Percentiles rank a stretch among this genome's conserved stretches.
Evolutionary conservation across 2,113 vertebrate species (phyloP).

Genomic region (Nesogale talazaci): DNA sequence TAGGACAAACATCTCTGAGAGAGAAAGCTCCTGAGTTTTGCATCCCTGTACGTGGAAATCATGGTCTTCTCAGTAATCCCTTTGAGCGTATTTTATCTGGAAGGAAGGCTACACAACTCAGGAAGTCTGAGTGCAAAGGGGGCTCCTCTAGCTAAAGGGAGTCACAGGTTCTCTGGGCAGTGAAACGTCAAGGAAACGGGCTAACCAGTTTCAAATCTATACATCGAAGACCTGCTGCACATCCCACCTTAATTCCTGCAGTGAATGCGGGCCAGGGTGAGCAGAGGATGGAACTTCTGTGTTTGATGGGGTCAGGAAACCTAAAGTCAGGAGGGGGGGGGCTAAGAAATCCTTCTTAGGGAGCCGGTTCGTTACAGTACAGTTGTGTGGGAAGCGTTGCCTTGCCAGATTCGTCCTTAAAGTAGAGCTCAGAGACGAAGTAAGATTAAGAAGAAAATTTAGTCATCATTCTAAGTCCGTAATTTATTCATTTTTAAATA

Average conservation of each 20-base stretch:
- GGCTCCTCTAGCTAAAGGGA: slow-evolving; percentile 75
- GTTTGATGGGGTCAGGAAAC: slow-evolving; percentile 62
- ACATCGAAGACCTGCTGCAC: slow-evolving; percentile 70
- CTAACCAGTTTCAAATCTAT: slow-evolving; percentile 72
- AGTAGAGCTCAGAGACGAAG: slow-evolving; percentile 68
- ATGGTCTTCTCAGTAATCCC: slow-evolving; percentile 83
- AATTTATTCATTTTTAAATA: slow-evolving; percentile 85
- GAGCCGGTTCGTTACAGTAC: slow-evolving; percentile 66
- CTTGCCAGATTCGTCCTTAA: slow-evolving; percentile 72
- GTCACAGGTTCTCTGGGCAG: slow-evolving; percentile 65
- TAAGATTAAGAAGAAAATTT: slow-evolving; percentile 76
- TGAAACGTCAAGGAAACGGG: slow-evolving; percentile 67
- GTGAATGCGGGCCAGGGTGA: slow-evolving; percentile 9
- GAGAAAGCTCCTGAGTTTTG: slow-evolving; percentile 77
- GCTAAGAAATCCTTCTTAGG: slow-evolving; percentile 46
- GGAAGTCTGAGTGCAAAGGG: slow-evolving; percentile 78
- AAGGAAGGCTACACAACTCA: slow-evolving; percentile 82
- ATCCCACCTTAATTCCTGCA: slow-evolving; percentile 80
- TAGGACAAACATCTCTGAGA: slow-evolving; percentile 72
- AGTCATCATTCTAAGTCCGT: slow-evolving; percentile 76
- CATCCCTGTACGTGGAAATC: slow-evolving; percentile 77
- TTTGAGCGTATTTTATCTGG: slow-evolving; percentile 83
- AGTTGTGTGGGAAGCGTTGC: slow-evolving; percentile 42
- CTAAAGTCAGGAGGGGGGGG: slow-evolving; percentile 25
- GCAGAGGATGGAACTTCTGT: slow-evolving; percentile 60